phyloP scores from a whole-genome alignment of 2,888 invertebrate genomes.

The Zootermopsis nevadensis region DNA sequence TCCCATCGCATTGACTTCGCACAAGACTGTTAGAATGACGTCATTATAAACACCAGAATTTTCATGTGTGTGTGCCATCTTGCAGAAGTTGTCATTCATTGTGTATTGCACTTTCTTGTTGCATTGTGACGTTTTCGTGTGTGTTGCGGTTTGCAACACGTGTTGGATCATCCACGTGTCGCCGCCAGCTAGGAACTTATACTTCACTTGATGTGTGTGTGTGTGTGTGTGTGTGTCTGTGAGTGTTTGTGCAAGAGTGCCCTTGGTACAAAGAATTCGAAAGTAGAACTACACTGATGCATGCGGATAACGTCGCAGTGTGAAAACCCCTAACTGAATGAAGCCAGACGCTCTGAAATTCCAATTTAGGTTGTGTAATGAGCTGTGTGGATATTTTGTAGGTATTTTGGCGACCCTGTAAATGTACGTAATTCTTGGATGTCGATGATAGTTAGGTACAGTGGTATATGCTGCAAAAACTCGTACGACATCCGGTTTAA shows the following conservation, averaged over 20 bases:
- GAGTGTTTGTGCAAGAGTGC: neutral
- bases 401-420: too few relatives aligned
- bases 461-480: too few relatives aligned
- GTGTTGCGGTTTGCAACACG: neutral
- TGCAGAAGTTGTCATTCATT: neutral
- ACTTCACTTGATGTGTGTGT: neutral
- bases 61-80: neutral
- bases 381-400: too few relatives aligned
- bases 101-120: neutral
- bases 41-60: neutral
- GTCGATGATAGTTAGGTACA: too few relatives aligned
- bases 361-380: too few relatives aligned
- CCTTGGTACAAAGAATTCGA: neutral
- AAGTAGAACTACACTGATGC: neutral
- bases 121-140: conserved; percentile 1
- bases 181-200: neutral
- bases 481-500: too few relatives aligned
- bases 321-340: too few relatives aligned
- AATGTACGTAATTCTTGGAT: too few relatives aligned
- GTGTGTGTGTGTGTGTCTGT: neutral
- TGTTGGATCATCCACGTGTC: neutral
- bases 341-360: too few relatives aligned
- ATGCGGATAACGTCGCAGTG: too few relatives aligned
- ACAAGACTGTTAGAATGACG: neutral
- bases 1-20: neutral